Base-by-base conservation (phyloP, 2,113 vertebrate species). In the Seriola aureovittata region DNA sequence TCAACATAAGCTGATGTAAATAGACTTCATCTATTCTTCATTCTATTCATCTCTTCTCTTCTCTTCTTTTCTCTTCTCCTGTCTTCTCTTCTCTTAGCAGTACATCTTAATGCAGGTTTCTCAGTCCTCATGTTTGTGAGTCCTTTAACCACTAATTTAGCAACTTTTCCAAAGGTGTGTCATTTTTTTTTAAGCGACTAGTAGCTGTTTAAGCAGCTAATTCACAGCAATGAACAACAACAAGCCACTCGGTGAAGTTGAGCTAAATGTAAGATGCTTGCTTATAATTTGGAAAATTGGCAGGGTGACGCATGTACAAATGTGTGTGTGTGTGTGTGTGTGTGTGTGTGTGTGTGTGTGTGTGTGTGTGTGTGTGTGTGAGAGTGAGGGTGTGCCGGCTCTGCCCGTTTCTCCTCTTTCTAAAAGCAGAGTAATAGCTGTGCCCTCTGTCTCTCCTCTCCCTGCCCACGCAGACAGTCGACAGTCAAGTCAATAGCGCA, bases 401-500 rank as follows among this genome's bases (percentile, higher is more conserved):
- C 71, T 78, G 75, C 71, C 59, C 64, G 77, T 62, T 71, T 65
- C 64, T 67, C 71, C 65, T 67, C 34, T 32, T 23, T 72, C 81
- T 75, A 54, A 87, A 87, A 84, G 85, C 84, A 74, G 81, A 60
- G 79, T 81, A 87, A 84, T 80, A 66, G 85, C 89, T 48, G 68
- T 89, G 78, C 89, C 88, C 91, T 89, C 85, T 89, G 83, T 83
- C 88, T 93, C 89, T 92, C 89, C 90, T 89, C 88, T 81, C 66
- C 65, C 84, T 86, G 77, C 89, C 89, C 89, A 92, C 90, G 70
- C 92, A 91, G 86, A 91, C 90, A 89, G 86, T 84, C 85, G 64
- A 80, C 90, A 90, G 90, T 88, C 84, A 85, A 93, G 91, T 94
- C 93, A 91, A 90, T 94, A 91, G 93, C 75, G 46, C 84, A 58